These are phyloP conservation scores for Folsomia candida DNA, from an alignment of 2,888 invertebrate genomes.

Conservation along the genomic window DNA sequence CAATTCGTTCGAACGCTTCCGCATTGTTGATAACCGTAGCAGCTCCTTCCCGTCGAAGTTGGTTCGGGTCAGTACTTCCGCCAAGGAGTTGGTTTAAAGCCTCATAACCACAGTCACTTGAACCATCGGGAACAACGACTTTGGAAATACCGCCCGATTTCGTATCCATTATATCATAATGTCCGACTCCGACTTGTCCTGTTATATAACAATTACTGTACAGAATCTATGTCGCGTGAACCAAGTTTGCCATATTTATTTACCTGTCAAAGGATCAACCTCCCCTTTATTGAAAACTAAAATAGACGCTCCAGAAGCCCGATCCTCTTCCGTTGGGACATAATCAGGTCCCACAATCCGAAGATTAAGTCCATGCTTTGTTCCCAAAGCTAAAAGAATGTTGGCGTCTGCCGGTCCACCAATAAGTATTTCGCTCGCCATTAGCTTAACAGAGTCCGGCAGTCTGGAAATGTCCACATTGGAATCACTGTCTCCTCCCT, in stretches of 20 bases:
- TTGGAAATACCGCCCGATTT: not conserved
- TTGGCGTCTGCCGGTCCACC: conserved; percentile 15
- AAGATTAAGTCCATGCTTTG: conserved; percentile 5
- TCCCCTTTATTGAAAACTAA: conserved; percentile 4
- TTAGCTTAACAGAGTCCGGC: not conserved
- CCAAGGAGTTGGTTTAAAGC: not conserved
- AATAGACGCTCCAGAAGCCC: conserved; percentile 4
- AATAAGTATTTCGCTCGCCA: not conserved
- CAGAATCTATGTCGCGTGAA: too few relatives aligned
- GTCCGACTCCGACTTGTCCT: not conserved
- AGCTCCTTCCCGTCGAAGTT: not conserved
- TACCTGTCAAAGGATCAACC: not conserved
- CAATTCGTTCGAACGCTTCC: not conserved
- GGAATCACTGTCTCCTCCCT: not conserved
- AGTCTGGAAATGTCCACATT: too few relatives aligned
- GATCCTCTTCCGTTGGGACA: conserved; percentile 19
- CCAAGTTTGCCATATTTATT: too few relatives aligned
- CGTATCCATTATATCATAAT: not conserved
- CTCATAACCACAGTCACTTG: not conserved
- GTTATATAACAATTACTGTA: too few relatives aligned
- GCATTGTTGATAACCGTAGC: not conserved
- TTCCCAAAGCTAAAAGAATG: not conserved
- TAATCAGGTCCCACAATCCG: conserved; percentile 24
- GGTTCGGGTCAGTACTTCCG: not conserved
- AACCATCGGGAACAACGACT: not conserved